A percentile compares a stretch with the other conserved stretches of the same genome.
Evolutionary conservation across 2,888 invertebrate genomes (phyloP).

Genomic region (Cinara cedri): DNA sequence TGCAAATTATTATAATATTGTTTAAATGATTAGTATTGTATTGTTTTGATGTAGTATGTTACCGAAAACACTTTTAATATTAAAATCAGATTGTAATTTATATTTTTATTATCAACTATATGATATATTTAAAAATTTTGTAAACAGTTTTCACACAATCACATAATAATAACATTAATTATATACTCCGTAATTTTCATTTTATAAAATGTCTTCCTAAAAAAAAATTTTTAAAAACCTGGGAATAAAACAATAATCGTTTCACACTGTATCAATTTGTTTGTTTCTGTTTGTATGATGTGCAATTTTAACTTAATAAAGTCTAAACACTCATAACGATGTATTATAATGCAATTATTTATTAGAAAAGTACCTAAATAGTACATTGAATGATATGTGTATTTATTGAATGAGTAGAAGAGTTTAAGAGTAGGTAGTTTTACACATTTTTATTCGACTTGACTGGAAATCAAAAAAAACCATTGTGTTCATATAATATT

Average conservation of each 20-base stretch:
- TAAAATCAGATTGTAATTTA: conserved; percentile 34
- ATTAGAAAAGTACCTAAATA: conserved; percentile 19
- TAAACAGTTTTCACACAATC: neutral
- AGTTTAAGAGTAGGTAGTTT: conserved; percentile 20
- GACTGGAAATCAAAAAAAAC: conserved; percentile 54
- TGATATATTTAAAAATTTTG: conserved; percentile 9
- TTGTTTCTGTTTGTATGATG: neutral
- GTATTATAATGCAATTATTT: neutral
- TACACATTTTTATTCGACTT: conserved; percentile 35
- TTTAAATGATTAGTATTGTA: neutral
- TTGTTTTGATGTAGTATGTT: neutral
- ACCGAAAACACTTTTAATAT: neutral
- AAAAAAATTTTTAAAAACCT: neutral
- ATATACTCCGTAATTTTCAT: neutral
- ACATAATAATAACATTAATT: neutral
- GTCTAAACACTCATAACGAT: conserved; percentile 12
- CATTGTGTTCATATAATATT: conserved; percentile 54
- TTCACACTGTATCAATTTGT: conserved; percentile 9
- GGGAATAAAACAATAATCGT: neutral
- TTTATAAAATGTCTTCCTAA: conserved; percentile 34
- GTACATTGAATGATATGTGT: neutral
- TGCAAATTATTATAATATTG: conserved; percentile 31
- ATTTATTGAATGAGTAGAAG: conserved; percentile 5
- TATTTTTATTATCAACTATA: conserved; percentile 5
- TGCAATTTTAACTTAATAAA: conserved; percentile 23